Base-by-base conservation (phyloP, 2,797 vertebrate genomes). In the Triplophysa yarkandensis region DNA sequence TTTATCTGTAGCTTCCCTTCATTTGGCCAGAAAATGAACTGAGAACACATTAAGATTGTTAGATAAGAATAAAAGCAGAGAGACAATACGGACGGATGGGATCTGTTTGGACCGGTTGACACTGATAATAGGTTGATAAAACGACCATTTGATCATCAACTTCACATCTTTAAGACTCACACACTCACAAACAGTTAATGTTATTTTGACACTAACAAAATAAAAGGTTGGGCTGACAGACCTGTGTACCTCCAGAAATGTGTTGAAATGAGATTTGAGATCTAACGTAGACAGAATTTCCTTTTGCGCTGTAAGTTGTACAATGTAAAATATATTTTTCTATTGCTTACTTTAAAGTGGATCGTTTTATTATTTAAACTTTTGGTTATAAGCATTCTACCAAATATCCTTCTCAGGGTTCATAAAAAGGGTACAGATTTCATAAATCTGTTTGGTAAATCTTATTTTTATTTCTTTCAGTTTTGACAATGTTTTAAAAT, bases 1-100 rank as follows among this genome's bases (percentile, higher is more conserved):
- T 43, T 74, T 75, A 61, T 68, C 54, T 28, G 25, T 21, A 27
- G 52, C 72, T 21, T 68, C 17, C 64, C 72, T 75, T 68, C 54
- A 60, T 68, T 75, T 68, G 64, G 14, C 17, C 64, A 75, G 72
- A 75, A 75, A 75, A 75, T 68, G 43, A 68, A 75, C 52, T 36
- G 52, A 46, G 63, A 60, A 60, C 54, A 58, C 64, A 67, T 67
- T 75, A 46, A 68, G 72, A 75, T 75, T 60, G 72, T 39, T 39
- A 48, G 72, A 75, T 68, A 75, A 75, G 72, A 68, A 41, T 75
- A 54, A 61, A 75, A 58, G 64, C 28, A 27, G 57, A 67, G 41
- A 60, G 72, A 75, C 63, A 67, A 67, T 50, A 52, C 21, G 34
- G 52, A 28, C 43, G 41, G 54, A 25, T 23, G 19, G 72, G 54